Percentiles rank a stretch among this genome's conserved stretches.
Conservation (phyloP, 2,888 invertebrate genomes). For the Odontocolon sp. region DNA sequence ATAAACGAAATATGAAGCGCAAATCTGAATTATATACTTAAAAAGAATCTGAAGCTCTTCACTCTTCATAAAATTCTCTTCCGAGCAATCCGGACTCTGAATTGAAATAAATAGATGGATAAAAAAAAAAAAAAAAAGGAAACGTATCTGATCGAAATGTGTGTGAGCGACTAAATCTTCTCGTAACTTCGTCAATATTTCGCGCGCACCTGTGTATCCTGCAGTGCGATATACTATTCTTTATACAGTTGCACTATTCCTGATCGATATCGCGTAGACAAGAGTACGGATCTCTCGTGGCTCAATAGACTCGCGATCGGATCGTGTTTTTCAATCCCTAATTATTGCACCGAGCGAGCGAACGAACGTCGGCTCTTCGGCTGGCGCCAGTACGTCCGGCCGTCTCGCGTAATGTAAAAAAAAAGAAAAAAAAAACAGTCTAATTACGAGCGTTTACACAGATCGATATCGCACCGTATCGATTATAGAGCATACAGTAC, state of each 20-base stretch:
- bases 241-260: background rate
- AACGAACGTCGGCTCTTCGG: constrained; percentile 25
- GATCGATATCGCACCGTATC: constrained; percentile 62
- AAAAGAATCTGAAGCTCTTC: no score
- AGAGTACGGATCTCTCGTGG: background rate
- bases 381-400: constrained; percentile 57
- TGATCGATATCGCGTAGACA: constrained; percentile 14
- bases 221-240: constrained; percentile 20
- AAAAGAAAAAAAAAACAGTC: constrained; percentile 29
- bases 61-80: no score
- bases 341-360: constrained; percentile 51
- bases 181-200: constrained; percentile 13
- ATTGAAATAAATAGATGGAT: background rate
- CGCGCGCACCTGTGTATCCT: constrained; percentile 9
- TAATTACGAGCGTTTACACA: constrained; percentile 63
- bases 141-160: background rate
- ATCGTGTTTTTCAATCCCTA: constrained; percentile 48
- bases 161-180: constrained; percentile 11
- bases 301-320: constrained; percentile 19
- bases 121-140: background rate
- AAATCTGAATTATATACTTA: no score
- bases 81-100: no score
- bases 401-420: constrained; percentile 43
- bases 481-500: constrained; percentile 49
- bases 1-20: no score